Evolutionary conservation across 2,113 vertebrate species (phyloP).

Genomic region (Misgurnus anguillicaudatus): DNA sequence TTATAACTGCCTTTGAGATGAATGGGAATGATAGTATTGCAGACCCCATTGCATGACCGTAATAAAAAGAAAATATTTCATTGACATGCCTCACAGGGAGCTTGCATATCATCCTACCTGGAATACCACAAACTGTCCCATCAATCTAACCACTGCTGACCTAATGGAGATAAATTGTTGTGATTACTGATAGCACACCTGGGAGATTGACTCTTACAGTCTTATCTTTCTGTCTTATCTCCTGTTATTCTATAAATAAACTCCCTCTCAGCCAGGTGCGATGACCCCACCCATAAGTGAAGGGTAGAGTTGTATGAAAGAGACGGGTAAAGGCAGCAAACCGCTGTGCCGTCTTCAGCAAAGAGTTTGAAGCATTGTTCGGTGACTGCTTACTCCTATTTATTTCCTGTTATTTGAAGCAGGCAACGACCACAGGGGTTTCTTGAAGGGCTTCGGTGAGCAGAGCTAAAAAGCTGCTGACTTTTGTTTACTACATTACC

Average conservation of each 20-base stretch:
- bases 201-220: neutral
- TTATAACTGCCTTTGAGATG: too few relatives aligned
- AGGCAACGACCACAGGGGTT: slow-evolving; percentile 57
- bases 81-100: neutral
- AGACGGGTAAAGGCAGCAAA: neutral
- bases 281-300: neutral
- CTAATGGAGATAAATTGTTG: neutral
- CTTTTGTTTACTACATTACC: slow-evolving; percentile 69
- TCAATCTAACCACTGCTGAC: neutral
- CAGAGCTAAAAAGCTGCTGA: slow-evolving; percentile 55
- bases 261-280: slow-evolving; percentile 5
- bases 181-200: neutral
- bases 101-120: slow-evolving; percentile 1
- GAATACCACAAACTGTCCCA: neutral
- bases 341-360: slow-evolving; percentile 48
- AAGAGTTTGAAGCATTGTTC: slow-evolving; percentile 54
- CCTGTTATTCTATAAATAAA: neutral
- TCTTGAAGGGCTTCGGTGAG: slow-evolving; percentile 52
- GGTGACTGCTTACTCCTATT: slow-evolving; percentile 57
- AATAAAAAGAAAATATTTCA: neutral
- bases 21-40: too few relatives aligned
- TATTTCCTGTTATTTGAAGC: slow-evolving; percentile 54
- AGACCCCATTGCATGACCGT: neutral
- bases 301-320: neutral
- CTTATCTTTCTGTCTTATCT: neutral